A percentile compares a stretch with the other conserved stretches of the same genome.
phyloP scores from a whole-genome alignment of 2,113 vertebrate genomes.

The Mirza zaza region DNA sequence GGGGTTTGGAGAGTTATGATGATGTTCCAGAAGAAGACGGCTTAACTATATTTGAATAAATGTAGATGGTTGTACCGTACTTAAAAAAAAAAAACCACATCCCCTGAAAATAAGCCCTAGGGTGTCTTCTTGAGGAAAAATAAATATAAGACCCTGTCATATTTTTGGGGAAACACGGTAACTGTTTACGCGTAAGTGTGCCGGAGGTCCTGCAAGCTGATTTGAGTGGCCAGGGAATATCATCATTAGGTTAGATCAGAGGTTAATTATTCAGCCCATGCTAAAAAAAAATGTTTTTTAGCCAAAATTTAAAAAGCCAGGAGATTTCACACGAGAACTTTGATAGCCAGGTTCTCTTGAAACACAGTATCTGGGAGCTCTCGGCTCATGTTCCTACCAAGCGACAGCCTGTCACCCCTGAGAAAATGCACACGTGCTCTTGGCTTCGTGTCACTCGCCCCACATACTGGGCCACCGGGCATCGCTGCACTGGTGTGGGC shows the following conservation, averaged over 20 bases:
- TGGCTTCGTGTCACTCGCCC: fast-evolving
- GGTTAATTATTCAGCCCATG: background rate
- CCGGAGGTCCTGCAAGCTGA: background rate
- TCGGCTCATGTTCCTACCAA: background rate
- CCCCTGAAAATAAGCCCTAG: no score
- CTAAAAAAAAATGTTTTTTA: background rate
- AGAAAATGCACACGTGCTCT: fast-evolving
- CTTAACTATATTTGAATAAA: no score
- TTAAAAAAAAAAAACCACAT: no score
- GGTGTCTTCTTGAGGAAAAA: no score
- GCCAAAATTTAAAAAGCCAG: constrained; percentile 6
- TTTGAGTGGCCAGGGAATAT: background rate
- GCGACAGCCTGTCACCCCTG: background rate
- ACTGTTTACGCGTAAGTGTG: no score
- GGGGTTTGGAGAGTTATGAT: no score
- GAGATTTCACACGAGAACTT: background rate
- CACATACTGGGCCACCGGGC: fast-evolving
- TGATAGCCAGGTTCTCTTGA: background rate
- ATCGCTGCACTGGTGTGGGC: fast-evolving
- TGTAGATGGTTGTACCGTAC: no score
- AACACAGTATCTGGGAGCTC: background rate
- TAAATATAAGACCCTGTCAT: no score
- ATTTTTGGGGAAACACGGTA: no score
- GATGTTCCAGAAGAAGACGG: no score
- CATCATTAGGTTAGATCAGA: background rate